Base-by-base conservation (phyloP, 2,888 invertebrate genomes). In the Peribatodes rhomboidaria region DNA sequence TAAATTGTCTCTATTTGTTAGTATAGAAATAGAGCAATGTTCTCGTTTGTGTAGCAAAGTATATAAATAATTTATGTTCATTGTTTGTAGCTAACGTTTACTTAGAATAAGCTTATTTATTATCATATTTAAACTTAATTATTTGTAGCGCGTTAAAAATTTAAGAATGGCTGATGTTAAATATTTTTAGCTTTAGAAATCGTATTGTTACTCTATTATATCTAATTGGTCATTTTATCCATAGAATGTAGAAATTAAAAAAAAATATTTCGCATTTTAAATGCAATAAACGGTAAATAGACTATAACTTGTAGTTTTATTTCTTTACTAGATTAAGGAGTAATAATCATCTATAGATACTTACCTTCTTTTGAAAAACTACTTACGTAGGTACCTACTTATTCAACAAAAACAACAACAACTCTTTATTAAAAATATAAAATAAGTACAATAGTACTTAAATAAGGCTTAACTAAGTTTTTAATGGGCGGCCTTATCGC, bases 231-330 rank as follows among this genome's bases (percentile, higher is more conserved):
- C 50, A 50, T 56, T 61, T 44, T 37, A 39, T 7, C 2, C 46
- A 18, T 27, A 44, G 35, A n/a, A n/a, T 35, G 3, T 61, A 22
- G 42, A 46, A 35, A 33, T 33, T 41, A 49, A 41, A 58, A 46
- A 58, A 46, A 54, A 53, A 47, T 27, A 47, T 49, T 68, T 60
- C 42, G 62, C 70, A 70, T 74, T 68, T 49, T 58, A 71, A 68
- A 71, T 72, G 72, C 75, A 82, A 80, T 82, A 82, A 80, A 82
- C 44, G 68, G 71, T 70, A 67, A n/a, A 73, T 59, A 72, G 67
- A 74, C 54, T 67, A 56, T 27, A 18, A 33, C 47, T 50, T 9
- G 58, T 61, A 54, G 57, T 66, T 66, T 66, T 10, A 66, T 66
- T 66, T 58, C 37, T 37, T 16, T 13, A 39, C 16, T 44, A 44